Conservation (phyloP, 2,888 invertebrate genomes). For the Platycheirus rosarum region DNA sequence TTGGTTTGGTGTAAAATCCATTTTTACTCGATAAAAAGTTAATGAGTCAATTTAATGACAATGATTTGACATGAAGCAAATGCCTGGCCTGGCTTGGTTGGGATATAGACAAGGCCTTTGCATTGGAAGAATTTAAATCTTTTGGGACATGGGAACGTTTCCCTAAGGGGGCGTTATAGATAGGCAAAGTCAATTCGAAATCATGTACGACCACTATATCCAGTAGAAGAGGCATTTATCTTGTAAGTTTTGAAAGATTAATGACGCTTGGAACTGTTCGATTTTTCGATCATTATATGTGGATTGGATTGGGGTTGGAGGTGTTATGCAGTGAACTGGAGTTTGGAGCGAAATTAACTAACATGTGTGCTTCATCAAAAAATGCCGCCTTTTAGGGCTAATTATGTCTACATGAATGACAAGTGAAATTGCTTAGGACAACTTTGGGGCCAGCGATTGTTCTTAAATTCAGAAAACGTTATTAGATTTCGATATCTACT, state of each 20-base stretch:
- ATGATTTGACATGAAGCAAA: constrained; percentile 5
- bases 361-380: constrained; percentile 30
- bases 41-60: constrained; percentile 61
- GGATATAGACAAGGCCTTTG: background rate
- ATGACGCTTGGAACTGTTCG: constrained; percentile 47
- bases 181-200: constrained; percentile 17
- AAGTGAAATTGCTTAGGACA: no score
- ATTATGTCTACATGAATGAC: no score
- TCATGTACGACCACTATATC: background rate
- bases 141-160: constrained; percentile 22
- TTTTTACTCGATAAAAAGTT: constrained; percentile 65
- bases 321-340: constrained; percentile 39
- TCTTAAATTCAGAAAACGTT: no score
- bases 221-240: constrained; percentile 40
- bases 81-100: no score
- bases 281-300: constrained; percentile 32
- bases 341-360: constrained; percentile 44
- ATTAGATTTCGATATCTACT: no score
- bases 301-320: no score
- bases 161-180: constrained; percentile 49
- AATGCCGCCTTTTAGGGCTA: background rate
- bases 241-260: constrained; percentile 59
- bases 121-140: background rate
- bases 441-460: no score
- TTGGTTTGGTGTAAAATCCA: constrained; percentile 29